These are phyloP conservation scores for Henicopernis longicauda DNA, from an alignment of 2,113 vertebrate genomes.

Conservation along the genomic window DNA sequence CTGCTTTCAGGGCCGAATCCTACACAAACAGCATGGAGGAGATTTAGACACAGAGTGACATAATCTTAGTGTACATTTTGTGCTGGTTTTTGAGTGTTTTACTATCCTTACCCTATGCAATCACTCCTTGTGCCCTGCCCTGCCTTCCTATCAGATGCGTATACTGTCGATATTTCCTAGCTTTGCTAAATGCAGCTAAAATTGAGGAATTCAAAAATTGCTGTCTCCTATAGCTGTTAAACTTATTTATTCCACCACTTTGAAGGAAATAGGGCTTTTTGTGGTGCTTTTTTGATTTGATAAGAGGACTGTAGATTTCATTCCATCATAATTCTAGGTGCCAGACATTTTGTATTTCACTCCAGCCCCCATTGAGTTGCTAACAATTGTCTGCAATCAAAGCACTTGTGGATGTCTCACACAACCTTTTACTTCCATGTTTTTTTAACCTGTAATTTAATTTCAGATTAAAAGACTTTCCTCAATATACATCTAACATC, in stretches of 20 bases:
- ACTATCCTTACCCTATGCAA: background rate
- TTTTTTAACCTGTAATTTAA: background rate
- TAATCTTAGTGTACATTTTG: background rate
- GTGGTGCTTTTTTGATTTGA: background rate
- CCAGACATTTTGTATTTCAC: background rate
- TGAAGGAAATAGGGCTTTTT: background rate
- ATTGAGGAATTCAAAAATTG: background rate
- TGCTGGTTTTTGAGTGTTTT: background rate
- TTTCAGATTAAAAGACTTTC: background rate
- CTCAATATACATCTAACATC: background rate
- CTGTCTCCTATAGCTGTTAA: background rate
- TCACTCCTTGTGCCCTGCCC: background rate
- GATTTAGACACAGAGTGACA: background rate
- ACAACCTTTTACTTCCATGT: background rate
- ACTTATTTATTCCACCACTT: background rate
- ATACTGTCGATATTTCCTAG: background rate
- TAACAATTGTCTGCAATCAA: conserved; percentile 6
- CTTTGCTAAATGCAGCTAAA: background rate
- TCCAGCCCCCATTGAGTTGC: background rate
- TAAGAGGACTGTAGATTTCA: background rate
- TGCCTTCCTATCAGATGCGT: background rate
- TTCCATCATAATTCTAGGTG: background rate
- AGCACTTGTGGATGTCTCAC: background rate
- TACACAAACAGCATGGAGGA: background rate
- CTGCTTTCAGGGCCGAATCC: conserved; percentile 8